These are phyloP conservation scores for Buphagus erythrorhynchus DNA, from an alignment of 2,797 vertebrate species.

Conservation along the genomic window DNA sequence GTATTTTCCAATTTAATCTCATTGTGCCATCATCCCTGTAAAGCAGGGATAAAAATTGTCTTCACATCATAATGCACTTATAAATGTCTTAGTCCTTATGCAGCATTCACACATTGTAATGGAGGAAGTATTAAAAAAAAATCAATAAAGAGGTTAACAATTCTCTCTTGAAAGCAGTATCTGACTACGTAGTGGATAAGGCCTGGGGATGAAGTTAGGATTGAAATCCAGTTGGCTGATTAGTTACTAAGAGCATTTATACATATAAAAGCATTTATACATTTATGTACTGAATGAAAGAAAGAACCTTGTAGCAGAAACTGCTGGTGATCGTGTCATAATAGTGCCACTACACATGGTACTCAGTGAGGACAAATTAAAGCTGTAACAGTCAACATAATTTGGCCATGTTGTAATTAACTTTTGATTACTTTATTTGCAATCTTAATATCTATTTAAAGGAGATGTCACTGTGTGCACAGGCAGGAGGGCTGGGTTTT, in stretches of 20 bases:
- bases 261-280: too few species aligned
- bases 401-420: not conserved
- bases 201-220: not conserved
- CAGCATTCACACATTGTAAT: not conserved
- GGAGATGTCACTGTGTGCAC: not conserved
- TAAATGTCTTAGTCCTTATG: not conserved
- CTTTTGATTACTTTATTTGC: not conserved
- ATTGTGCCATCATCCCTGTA: not conserved
- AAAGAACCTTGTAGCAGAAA: not conserved
- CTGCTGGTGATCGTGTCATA: not conserved
- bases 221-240: not conserved
- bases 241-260: not conserved
- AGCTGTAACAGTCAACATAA: not conserved
- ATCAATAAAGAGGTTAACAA: not conserved
- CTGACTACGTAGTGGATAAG: not conserved
- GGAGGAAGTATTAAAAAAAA: not conserved
- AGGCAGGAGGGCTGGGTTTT: not conserved
- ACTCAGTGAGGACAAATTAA: not conserved
- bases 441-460: not conserved
- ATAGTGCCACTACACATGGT: rapidly evolving
- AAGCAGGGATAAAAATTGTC: not conserved
- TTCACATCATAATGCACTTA: not conserved
- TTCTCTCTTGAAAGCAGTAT: not conserved
- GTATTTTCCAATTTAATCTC: not conserved
- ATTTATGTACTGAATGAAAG: not conserved